Evolutionary conservation across 2,888 invertebrate genomes (phyloP).

Genomic region (Monochamus alternatus): DNA sequence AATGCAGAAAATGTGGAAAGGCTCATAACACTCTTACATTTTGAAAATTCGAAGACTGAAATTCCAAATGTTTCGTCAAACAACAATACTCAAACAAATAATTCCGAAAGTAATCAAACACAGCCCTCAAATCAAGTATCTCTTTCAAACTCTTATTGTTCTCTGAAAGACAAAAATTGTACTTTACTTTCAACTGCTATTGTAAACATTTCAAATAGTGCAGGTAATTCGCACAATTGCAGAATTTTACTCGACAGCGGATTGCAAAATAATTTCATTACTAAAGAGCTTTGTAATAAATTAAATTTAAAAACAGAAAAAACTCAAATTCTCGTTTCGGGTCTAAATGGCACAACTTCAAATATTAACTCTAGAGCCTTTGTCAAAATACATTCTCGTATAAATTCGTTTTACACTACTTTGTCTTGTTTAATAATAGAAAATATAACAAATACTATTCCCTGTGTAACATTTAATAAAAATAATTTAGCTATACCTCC

Average conservation of each 20-base stretch:
- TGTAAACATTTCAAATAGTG: background rate
- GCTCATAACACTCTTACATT: slow-evolving; percentile 31
- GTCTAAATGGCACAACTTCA: background rate
- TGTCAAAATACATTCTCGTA: slow-evolving; percentile 1
- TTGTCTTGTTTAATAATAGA: background rate
- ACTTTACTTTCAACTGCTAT: slow-evolving; percentile 1
- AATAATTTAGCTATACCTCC: slow-evolving; percentile 1
- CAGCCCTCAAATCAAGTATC: background rate
- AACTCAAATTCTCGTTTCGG: background rate
- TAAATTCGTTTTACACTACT: background rate
- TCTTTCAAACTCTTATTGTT: background rate
- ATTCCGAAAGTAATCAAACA: background rate
- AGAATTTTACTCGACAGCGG: slow-evolving; percentile 1
- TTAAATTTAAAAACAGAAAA: background rate
- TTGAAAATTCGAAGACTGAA: background rate
- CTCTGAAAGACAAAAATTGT: background rate
- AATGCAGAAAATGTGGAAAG: slow-evolving; percentile 31
- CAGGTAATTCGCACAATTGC: background rate
- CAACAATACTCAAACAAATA: background rate
- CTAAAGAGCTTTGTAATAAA: background rate
- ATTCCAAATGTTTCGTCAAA: background rate
- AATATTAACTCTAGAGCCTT: background rate
- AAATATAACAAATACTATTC: slow-evolving; percentile 12
- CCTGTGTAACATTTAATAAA: slow-evolving; percentile 32
- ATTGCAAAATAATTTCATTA: background rate